These are phyloP conservation scores for Calycopis cecrops DNA, from an alignment of 1,140 invertebrate species.

Conservation along the genomic window DNA sequence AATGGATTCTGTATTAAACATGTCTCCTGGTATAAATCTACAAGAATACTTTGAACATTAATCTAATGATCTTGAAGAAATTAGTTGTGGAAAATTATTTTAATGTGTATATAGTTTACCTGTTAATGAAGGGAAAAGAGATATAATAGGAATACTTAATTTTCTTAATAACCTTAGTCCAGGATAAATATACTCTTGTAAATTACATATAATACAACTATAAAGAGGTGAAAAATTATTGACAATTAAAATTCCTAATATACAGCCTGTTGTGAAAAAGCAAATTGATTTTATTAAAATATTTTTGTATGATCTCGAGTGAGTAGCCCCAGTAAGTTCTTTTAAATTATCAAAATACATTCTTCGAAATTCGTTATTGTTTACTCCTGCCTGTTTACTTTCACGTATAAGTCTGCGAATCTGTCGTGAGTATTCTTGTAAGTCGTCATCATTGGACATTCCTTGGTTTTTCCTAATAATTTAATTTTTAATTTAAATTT, in stretches of 20 bases:
- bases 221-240: slow-evolving; percentile 66
- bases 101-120: slow-evolving; percentile 50
- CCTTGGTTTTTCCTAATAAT: not conserved
- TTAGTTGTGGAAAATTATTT: not conserved
- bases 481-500: too few relatives aligned
- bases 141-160: slow-evolving; percentile 78
- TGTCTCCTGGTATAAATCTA: slow-evolving; percentile 86
- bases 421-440: slow-evolving; percentile 45
- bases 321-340: slow-evolving; percentile 39
- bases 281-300: slow-evolving; percentile 21
- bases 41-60: slow-evolving; percentile 27
- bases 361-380: slow-evolving; percentile 70
- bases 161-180: slow-evolving; percentile 77
- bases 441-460: slow-evolving; percentile 34
- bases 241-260: slow-evolving; percentile 19
- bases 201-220: slow-evolving; percentile 76
- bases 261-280: slow-evolving; percentile 21
- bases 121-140: slow-evolving; percentile 78
- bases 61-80: not conserved
- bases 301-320: not conserved
- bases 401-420: slow-evolving; percentile 43
- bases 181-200: slow-evolving; percentile 83
- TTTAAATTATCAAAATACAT: slow-evolving; percentile 73
- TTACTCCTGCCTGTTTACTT: slow-evolving; percentile 52
- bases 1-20: slow-evolving; percentile 86